Conservation (phyloP, 1,140 invertebrate species). For the Manduca sexta region DNA sequence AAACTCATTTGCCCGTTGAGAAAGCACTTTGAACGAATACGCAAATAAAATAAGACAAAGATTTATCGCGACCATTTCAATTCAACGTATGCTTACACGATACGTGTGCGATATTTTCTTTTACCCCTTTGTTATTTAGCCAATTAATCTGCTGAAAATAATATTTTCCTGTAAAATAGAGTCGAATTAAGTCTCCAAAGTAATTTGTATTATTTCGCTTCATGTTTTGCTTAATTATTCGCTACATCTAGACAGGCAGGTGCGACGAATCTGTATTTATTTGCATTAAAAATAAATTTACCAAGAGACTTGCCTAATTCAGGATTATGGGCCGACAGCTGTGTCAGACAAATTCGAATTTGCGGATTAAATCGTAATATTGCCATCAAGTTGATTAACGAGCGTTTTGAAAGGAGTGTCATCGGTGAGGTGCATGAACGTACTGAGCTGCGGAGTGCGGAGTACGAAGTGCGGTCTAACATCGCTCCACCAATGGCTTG, state of each 20-base stretch:
- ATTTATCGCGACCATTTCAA: background rate
- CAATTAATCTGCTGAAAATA: conserved; percentile 31
- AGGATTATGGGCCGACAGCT: conserved; percentile 54
- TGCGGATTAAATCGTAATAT: conserved; percentile 43
- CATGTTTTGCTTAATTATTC: conserved; percentile 55
- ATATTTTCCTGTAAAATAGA: conserved; percentile 35
- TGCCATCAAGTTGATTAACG: conserved; percentile 34
- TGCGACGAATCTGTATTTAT: conserved; percentile 66
- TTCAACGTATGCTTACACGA: background rate
- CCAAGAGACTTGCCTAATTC: conserved; percentile 46
- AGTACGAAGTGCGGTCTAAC: no score
- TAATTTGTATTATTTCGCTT: conserved; percentile 54
- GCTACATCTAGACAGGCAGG: conserved; percentile 52
- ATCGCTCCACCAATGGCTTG: no score
- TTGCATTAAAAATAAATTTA: conserved; percentile 67
- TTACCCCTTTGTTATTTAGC: conserved; percentile 21
- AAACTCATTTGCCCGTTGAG: background rate
- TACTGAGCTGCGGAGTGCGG: no score
- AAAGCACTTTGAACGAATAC: background rate
- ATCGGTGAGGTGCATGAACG: no score
- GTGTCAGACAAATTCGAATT: conserved; percentile 47
- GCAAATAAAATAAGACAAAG: background rate
- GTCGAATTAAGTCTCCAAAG: conserved; percentile 40
- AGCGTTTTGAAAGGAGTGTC: background rate
- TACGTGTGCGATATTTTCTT: background rate